Evolutionary conservation across 2,888 invertebrate species (phyloP).

Genomic region (Nebria salina): DNA sequence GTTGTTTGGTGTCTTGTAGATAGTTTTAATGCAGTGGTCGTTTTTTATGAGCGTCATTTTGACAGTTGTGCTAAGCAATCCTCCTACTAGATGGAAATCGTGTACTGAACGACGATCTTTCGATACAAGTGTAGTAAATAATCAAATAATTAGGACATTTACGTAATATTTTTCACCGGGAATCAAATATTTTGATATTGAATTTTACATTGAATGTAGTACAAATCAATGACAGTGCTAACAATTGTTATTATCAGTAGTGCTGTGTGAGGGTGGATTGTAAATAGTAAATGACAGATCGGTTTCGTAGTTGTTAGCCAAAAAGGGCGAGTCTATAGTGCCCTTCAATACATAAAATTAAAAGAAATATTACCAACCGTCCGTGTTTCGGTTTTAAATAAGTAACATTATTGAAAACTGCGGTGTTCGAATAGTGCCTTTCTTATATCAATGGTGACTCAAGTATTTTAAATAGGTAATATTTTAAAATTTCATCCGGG

Average conservation of each 20-base stretch:
- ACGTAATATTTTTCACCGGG: slow-evolving; percentile 46
- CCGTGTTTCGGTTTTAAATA: slow-evolving; percentile 12
- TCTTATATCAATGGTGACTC: slow-evolving; percentile 41
- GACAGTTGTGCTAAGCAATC: slow-evolving; percentile 40
- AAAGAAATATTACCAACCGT: slow-evolving; percentile 9
- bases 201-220: slow-evolving; percentile 38
- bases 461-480: slow-evolving; percentile 19
- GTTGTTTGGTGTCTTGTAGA: background rate
- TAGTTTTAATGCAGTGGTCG: slow-evolving; percentile 22
- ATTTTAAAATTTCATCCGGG: background rate
- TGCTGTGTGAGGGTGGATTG: slow-evolving; percentile 20
- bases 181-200: slow-evolving; percentile 46
- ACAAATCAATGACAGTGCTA: slow-evolving; percentile 40
- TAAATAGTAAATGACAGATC: slow-evolving; percentile 25
- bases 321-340: slow-evolving; percentile 27
- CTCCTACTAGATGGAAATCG: slow-evolving; percentile 45
- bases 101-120: slow-evolving; percentile 17
- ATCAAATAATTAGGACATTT: slow-evolving; percentile 47
- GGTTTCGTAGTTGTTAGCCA: slow-evolving; percentile 21
- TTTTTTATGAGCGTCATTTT: slow-evolving; percentile 30
- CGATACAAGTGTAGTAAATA: slow-evolving; percentile 41
- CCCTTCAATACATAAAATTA: slow-evolving; percentile 26
- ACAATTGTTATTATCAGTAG: slow-evolving; percentile 17
- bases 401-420: slow-evolving; percentile 2
- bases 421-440: slow-evolving; percentile 39